A percentile compares a stretch with the other conserved stretches of the same genome.
Conservation (phyloP, 1,140 invertebrate genomes). For the Drosophila takahashii region DNA sequence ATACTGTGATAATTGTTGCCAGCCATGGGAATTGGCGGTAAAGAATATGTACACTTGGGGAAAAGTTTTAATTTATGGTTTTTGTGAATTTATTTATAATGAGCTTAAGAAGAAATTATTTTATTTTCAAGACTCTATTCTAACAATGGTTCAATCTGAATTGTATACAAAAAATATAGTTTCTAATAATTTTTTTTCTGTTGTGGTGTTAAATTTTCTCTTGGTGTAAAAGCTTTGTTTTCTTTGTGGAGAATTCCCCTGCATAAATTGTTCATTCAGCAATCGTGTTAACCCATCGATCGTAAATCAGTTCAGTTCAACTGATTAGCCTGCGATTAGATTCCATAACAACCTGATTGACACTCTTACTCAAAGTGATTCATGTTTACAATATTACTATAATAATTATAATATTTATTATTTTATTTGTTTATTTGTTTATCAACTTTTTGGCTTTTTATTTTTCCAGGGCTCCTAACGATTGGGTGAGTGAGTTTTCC, state of each 20-base stretch:
- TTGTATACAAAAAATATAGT: no score
- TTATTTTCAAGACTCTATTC: no score
- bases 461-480: constrained; percentile 51
- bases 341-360: constrained; percentile 21
- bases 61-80: not conserved
- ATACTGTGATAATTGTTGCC: constrained; percentile 23
- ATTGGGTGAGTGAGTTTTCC: constrained; percentile 42
- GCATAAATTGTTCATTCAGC: constrained; percentile 14
- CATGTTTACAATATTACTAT: not conserved
- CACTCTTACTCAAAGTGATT: constrained; percentile 9
- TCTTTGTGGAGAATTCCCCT: no score
- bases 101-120: no score
- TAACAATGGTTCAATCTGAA: no score
- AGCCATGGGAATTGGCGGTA: constrained; percentile 14
- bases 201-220: not conserved
- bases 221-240: constrained; percentile 8
- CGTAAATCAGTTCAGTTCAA: constrained; percentile 47
- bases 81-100: no score
- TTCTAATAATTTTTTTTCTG: not conserved
- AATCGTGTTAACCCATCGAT: constrained; percentile 17
- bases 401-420: not conserved
- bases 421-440: constrained; percentile 2
- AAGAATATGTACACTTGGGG: not conserved
- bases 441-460: not conserved
- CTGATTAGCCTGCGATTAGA: constrained; percentile 48